Evolutionary conservation across 2,797 vertebrate species (phyloP).

Genomic region (Acanthurus lineatus): DNA sequence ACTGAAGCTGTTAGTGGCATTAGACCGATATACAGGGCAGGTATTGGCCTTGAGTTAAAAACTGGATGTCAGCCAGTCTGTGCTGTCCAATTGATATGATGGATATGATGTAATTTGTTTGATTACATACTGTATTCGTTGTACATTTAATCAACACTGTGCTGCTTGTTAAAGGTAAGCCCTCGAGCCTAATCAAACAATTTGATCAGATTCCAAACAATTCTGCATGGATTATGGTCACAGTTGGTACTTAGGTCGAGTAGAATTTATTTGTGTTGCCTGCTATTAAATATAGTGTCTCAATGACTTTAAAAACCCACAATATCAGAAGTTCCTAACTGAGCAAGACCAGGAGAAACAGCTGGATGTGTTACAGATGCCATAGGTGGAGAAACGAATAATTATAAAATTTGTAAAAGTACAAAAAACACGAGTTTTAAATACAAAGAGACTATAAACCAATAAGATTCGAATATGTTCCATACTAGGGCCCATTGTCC

Average conservation of each 20-base stretch:
- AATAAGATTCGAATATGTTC: slow-evolving; percentile 10
- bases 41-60: slow-evolving; percentile 55
- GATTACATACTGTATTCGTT: slow-evolving; percentile 54
- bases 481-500: slow-evolving; percentile 1
- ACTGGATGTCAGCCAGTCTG: slow-evolving; percentile 55
- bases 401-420: neutral
- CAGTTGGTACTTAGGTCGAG: slow-evolving; percentile 31
- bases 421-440: neutral
- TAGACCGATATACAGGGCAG: slow-evolving; percentile 46
- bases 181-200: slow-evolving; percentile 45
- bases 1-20: slow-evolving; percentile 69
- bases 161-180: slow-evolving; percentile 32
- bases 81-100: slow-evolving; percentile 51
- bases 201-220: slow-evolving; percentile 58
- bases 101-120: slow-evolving; percentile 57
- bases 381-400: neutral
- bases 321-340: slow-evolving; percentile 1
- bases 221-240: slow-evolving; percentile 38
- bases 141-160: slow-evolving; percentile 47
- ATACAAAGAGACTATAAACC: slow-evolving; percentile 6
- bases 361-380: neutral
- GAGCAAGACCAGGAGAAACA: neutral
- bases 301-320: neutral
- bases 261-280: slow-evolving; percentile 25
- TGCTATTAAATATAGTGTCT: slow-evolving; percentile 1